Percentiles rank a stretch among this genome's conserved stretches.
Evolutionary conservation across 2,888 invertebrate species (phyloP).

Genomic region (Tiphia femorata): DNA sequence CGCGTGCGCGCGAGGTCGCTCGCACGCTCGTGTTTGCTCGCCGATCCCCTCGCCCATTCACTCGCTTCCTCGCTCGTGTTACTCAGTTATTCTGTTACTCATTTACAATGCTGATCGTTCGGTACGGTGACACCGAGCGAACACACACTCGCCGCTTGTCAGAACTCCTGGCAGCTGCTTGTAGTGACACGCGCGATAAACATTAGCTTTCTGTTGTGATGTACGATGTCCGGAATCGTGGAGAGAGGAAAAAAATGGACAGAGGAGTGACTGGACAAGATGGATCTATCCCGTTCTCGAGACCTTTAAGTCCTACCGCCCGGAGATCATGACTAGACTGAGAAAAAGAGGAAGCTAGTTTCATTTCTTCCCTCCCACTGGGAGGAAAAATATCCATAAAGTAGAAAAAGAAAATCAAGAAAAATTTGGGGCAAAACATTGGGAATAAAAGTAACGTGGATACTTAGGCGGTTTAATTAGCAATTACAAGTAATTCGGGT

Average conservation of each 20-base stretch:
- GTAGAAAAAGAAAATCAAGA: no score
- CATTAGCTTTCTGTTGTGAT: conserved; percentile 6
- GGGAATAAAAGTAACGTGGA: no score
- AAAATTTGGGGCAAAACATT: no score
- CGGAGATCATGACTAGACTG: no score
- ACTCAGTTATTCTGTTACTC: background rate
- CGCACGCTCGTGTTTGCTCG: background rate
- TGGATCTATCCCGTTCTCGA: no score
- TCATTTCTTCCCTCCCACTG: no score
- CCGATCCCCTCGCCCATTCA: background rate
- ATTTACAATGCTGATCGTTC: conserved; percentile 39
- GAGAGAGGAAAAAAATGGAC: background rate
- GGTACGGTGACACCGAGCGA: conserved; percentile 1
- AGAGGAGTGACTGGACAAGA: background rate
- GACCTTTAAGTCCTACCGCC: no score
- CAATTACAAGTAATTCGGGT: no score
- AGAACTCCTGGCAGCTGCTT: conserved; percentile 25
- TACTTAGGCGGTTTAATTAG: no score
- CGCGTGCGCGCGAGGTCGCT: background rate
- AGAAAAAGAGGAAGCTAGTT: no score
- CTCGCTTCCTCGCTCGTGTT: background rate
- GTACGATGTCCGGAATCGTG: background rate
- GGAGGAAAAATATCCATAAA: no score
- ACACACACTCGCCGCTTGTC: background rate
- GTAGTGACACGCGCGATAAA: conserved; percentile 32